Percentiles rank a stretch among this genome's conserved stretches.
Evolutionary conservation across 2,797 vertebrate species (phyloP).

Genomic region (Myotis daubentonii): DNA sequence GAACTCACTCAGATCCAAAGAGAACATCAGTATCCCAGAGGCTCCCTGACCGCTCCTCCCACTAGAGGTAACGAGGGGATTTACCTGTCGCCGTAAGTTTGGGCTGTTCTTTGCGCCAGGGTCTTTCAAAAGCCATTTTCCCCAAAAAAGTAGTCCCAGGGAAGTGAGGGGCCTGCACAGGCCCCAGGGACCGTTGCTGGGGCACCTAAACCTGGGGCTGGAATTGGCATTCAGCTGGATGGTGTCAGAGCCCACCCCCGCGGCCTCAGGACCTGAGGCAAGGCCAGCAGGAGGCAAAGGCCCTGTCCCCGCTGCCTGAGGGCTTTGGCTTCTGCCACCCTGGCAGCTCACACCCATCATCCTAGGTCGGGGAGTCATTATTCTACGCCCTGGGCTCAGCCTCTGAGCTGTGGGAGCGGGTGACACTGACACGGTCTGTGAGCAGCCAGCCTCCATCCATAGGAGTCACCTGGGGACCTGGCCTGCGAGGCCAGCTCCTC

Average conservation of each 20-base stretch:
- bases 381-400: neutral
- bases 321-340: neutral
- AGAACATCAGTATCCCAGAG: neutral
- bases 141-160: neutral
- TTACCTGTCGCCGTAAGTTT: neutral
- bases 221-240: neutral
- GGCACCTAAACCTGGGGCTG: neutral
- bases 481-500: neutral
- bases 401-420: neutral
- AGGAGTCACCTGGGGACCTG: neutral
- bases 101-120: neutral
- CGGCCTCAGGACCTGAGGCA: neutral
- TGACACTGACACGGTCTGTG: neutral
- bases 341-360: neutral
- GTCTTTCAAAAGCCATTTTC: neutral
- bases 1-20: neutral
- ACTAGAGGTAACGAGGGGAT: neutral
- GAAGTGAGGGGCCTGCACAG: too few species aligned
- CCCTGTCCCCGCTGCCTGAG: neutral
- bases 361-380: neutral
- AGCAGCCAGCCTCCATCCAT: neutral
- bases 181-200: neutral
- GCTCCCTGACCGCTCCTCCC: neutral
- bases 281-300: neutral
- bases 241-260: neutral